Percentiles rank a stretch among this genome's conserved stretches.
Conservation (phyloP, 1,140 invertebrate species). For the Paraescarpia echinospica region DNA sequence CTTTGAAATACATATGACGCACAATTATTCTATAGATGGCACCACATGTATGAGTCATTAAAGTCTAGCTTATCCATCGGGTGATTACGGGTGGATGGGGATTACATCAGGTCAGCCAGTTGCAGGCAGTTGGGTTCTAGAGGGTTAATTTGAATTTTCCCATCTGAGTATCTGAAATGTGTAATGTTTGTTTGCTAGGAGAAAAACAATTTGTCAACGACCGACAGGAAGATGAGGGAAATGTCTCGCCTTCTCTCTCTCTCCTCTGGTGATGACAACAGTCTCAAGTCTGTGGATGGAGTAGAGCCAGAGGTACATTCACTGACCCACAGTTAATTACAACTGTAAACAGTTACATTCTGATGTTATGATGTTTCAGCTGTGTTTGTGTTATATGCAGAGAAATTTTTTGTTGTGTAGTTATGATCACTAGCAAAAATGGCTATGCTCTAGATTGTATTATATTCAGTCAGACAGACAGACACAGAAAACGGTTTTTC, state of each 20-base stretch:
- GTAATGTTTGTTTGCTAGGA: background rate
- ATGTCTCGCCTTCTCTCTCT: background rate
- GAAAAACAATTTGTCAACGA: constrained; percentile 7
- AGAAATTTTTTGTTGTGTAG: background rate
- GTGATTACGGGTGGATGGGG: too few species aligned
- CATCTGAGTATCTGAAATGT: background rate
- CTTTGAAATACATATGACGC: too few species aligned
- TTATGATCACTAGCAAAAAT: too few species aligned
- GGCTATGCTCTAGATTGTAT: too few species aligned
- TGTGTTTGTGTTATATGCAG: background rate
- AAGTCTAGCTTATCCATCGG: too few species aligned
- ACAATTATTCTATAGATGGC: too few species aligned
- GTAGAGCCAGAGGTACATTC: background rate
- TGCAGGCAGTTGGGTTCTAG: too few species aligned
- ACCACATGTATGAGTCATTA: too few species aligned
- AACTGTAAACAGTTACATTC: background rate
- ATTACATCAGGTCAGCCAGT: too few species aligned
- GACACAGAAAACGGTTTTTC: too few species aligned
- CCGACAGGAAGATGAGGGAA: constrained; percentile 22
- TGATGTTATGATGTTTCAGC: background rate
- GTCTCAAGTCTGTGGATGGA: background rate
- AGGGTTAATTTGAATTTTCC: too few species aligned
- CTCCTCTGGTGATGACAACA: background rate
- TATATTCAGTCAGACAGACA: too few species aligned
- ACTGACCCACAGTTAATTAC: background rate